Evolutionary conservation across 2,888 invertebrate species (phyloP).

Genomic region (Tipula helvola): DNA sequence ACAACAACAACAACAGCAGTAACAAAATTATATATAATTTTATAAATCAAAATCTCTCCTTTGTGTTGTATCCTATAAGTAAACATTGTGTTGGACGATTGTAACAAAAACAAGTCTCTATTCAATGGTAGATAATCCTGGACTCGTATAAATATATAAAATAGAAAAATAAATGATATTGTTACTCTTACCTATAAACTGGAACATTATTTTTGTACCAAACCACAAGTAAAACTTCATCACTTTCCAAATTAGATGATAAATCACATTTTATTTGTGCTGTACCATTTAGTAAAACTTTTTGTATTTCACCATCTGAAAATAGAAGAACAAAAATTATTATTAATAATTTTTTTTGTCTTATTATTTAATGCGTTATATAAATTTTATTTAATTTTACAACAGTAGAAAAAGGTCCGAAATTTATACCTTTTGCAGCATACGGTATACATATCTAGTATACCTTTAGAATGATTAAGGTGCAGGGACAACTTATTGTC

Average conservation of each 20-base stretch:
- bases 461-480: neutral
- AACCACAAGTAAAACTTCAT: constrained; percentile 70
- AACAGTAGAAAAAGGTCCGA: neutral
- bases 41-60: neutral
- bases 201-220: constrained; percentile 88
- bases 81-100: neutral
- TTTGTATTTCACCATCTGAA: constrained; percentile 35
- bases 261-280: constrained; percentile 81
- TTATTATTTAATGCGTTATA: neutral
- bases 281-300: constrained; percentile 54
- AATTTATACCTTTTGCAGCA: neutral
- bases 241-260: constrained; percentile 59
- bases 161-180: neutral
- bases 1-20: neutral
- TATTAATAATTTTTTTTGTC: neutral
- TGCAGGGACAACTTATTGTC: neutral
- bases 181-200: constrained; percentile 66
- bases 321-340: neutral
- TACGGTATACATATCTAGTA: too few relatives aligned
- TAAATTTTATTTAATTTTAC: neutral
- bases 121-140: neutral
- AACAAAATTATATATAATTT: neutral
- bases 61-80: neutral
- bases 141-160: neutral
- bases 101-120: neutral